Percentiles rank a stretch among this genome's conserved stretches.
Conservation (phyloP, 2,888 invertebrate genomes). For the Drosophila diplacantha region DNA sequence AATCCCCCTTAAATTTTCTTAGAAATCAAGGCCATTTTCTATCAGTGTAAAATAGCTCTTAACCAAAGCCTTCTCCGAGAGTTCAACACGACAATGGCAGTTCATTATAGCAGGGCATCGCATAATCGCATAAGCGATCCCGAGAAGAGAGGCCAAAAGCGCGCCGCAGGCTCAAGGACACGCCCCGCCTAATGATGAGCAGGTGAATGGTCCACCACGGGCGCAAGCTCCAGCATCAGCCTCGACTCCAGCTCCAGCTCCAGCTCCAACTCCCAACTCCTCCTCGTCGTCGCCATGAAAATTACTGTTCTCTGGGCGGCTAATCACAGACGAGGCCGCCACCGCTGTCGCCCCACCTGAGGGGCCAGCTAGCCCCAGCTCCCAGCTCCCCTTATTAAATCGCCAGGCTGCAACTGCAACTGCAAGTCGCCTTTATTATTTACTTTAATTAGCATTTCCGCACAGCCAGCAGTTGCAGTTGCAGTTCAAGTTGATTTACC, state of each 20-base stretch:
- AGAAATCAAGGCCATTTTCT: too few species aligned
- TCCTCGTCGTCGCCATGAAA: constrained; percentile 39
- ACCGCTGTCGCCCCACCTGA: constrained; percentile 29
- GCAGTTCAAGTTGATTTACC: constrained; percentile 26
- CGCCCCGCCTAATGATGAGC: constrained; percentile 65
- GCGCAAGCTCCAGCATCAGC: background rate
- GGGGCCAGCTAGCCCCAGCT: constrained; percentile 1
- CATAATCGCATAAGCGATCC: constrained; percentile 57
- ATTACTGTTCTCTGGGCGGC: constrained; percentile 50
- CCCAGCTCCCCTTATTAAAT: constrained; percentile 16
- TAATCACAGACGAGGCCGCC: constrained; percentile 65
- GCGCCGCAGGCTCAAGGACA: constrained; percentile 51
- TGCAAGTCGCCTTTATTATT: constrained; percentile 56
- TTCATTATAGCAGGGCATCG: constrained; percentile 56
- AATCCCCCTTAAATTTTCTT: too few species aligned
- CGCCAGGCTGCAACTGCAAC: constrained; percentile 15
- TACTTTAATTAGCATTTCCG: constrained; percentile 73
- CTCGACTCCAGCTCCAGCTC: constrained; percentile 21
- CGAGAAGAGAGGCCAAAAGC: constrained; percentile 20
- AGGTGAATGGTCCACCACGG: constrained; percentile 49
- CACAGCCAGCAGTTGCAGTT: constrained; percentile 25
- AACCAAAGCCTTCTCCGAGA: constrained; percentile 27
- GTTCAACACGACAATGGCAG: constrained; percentile 64
- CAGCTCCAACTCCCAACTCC: constrained; percentile 17
- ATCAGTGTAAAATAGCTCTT: constrained; percentile 18